These are phyloP conservation scores for Leptinotarsa defecta DNA, from an alignment of 1,140 invertebrate species.

Conservation along the genomic window DNA sequence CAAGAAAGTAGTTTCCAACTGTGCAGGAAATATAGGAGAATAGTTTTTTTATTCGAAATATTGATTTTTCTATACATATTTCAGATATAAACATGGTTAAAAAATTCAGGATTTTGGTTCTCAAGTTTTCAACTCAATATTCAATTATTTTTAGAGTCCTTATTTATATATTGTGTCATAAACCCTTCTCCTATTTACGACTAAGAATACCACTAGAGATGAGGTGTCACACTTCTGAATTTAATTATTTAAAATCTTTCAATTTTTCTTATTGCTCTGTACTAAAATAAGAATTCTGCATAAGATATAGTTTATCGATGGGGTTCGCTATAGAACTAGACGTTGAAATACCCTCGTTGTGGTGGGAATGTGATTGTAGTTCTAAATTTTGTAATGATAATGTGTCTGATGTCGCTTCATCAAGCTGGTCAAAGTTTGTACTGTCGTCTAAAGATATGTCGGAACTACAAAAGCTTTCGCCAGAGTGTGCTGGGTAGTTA, in stretches of 20 bases:
- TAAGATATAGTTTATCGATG: slow-evolving; percentile 96
- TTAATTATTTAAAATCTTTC: not conserved
- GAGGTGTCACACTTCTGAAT: no score
- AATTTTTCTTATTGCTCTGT: slow-evolving; percentile 61
- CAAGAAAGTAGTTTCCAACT: no score
- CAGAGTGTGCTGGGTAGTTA: slow-evolving; percentile 79
- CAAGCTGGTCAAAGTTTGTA: slow-evolving; percentile 74
- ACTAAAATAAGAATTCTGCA: slow-evolving; percentile 94
- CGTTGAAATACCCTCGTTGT: slow-evolving; percentile 59
- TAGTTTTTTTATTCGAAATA: no score
- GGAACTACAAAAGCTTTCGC: slow-evolving; percentile 88
- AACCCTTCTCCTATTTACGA: no score
- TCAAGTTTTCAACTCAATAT: no score
- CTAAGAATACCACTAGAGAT: no score
- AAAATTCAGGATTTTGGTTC: no score
- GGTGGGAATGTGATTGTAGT: slow-evolving; percentile 59
- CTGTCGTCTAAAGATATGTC: slow-evolving; percentile 86
- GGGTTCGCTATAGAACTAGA: slow-evolving; percentile 72
- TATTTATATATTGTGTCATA: no score
- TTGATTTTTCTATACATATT: no score
- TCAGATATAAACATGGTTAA: no score
- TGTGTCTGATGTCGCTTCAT: slow-evolving; percentile 80
- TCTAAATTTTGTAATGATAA: slow-evolving; percentile 74
- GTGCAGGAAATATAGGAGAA: no score
- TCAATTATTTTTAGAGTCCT: no score